These are phyloP conservation scores for Neolamprologus toae DNA, from an alignment of 2,113 vertebrate genomes.

Conservation along the genomic window DNA sequence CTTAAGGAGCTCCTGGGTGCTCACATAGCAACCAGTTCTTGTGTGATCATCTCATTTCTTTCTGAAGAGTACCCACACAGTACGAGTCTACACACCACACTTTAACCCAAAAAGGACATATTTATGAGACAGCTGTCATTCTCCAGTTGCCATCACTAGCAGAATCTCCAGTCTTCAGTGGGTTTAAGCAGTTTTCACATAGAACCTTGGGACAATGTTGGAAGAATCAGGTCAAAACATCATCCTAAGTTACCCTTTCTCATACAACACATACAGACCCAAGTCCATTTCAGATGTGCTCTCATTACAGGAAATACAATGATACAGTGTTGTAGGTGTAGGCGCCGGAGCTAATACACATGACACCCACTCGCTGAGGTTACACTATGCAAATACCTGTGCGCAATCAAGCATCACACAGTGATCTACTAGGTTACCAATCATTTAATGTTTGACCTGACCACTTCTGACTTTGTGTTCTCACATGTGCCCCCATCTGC, in stretches of 20 bases:
- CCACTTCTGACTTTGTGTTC: not conserved
- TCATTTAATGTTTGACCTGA: not conserved
- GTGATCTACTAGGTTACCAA: not conserved
- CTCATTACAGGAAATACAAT: not conserved
- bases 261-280: not conserved
- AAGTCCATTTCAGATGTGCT: not conserved
- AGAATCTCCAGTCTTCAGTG: not conserved
- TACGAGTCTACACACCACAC: rapidly evolving
- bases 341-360: not conserved
- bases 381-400: not conserved
- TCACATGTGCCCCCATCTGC: not conserved
- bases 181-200: not conserved
- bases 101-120: not conserved
- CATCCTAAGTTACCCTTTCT: not conserved
- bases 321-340: not conserved
- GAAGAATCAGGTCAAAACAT: not conserved
- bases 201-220: not conserved
- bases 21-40: not conserved
- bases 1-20: not conserved
- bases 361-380: not conserved
- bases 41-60: not conserved
- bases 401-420: not conserved
- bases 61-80: not conserved
- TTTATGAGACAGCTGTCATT: not conserved
- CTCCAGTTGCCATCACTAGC: not conserved